These are phyloP conservation scores for Pandemis cinnamomeana DNA, from an alignment of 2,888 invertebrate species.

Conservation along the genomic window DNA sequence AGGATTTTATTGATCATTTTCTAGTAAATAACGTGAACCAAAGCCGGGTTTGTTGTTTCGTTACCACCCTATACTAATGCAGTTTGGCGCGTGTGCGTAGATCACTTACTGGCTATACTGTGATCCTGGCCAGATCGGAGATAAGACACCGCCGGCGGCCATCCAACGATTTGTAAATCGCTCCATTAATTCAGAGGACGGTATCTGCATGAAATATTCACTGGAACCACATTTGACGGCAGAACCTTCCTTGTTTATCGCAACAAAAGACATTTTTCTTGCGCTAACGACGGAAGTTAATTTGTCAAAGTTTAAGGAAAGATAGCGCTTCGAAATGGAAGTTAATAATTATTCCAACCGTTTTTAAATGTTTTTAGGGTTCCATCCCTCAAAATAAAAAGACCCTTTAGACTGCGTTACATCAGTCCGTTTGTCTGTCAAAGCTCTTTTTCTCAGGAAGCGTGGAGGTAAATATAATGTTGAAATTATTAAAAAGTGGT, in stretches of 20 bases:
- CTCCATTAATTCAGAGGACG: conserved; percentile 62
- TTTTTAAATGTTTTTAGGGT: background rate
- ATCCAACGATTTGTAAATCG: conserved; percentile 61
- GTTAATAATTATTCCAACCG: background rate
- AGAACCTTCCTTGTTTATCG: conserved; percentile 26
- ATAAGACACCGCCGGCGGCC: conserved; percentile 43
- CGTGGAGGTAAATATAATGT: no score
- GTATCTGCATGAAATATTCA: conserved; percentile 61
- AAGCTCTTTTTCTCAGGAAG: no score
- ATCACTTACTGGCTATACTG: background rate
- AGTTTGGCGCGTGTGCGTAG: background rate
- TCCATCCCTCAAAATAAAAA: no score
- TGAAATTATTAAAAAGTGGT: no score
- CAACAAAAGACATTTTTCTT: conserved; percentile 29
- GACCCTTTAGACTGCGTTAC: no score
- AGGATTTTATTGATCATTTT: no score
- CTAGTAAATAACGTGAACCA: no score
- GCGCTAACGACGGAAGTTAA: conserved; percentile 21
- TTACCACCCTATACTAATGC: no score
- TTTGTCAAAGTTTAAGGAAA: conserved; percentile 18
- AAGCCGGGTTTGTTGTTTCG: no score
- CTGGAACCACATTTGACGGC: conserved; percentile 40
- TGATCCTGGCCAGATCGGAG: conserved; percentile 14
- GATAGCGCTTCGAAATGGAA: background rate
- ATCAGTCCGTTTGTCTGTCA: no score